These are phyloP conservation scores for Uropsilus gracilis DNA, from an alignment of 2,113 vertebrate genomes.

Conservation along the genomic window DNA sequence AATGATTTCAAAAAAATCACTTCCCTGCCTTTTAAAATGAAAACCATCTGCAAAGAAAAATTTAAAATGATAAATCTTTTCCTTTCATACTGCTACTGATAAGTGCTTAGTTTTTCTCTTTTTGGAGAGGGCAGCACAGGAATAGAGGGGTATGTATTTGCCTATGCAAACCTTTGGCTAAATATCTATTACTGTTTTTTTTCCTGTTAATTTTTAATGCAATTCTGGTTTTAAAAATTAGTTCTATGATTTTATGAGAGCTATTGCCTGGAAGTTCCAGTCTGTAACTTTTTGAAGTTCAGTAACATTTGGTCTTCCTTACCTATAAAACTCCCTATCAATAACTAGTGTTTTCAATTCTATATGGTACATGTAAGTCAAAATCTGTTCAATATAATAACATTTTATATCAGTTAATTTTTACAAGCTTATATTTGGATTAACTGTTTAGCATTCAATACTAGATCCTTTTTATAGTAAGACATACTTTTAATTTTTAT, in stretches of 20 bases:
- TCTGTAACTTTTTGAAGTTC: constrained; percentile 58
- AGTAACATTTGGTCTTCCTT: constrained; percentile 47
- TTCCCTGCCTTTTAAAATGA: constrained; percentile 83
- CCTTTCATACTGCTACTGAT: constrained; percentile 71
- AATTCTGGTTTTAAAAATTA: background rate
- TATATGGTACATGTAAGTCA: background rate
- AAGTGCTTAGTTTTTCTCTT: constrained; percentile 66
- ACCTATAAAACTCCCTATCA: background rate
- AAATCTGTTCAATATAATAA: background rate
- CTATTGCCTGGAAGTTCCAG: constrained; percentile 16
- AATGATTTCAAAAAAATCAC: constrained; percentile 76
- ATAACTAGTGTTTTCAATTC: constrained; percentile 53
- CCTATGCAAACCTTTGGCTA: background rate
- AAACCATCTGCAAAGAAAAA: constrained; percentile 82
- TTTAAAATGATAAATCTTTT: constrained; percentile 81
- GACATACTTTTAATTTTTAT: constrained; percentile 23
- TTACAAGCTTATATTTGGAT: background rate
- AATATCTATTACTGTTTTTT: constrained; percentile 28
- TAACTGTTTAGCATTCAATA: constrained; percentile 6
- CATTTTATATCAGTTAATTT: constrained; percentile 50
- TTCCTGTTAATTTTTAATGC: constrained; percentile 32
- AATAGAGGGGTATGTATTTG: background rate
- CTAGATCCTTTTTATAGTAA: background rate
- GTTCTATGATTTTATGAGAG: background rate
- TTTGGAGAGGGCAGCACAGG: constrained; percentile 13